These are phyloP conservation scores for Trachythela sp. DNA, from an alignment of 64 coral and sea anemone species.

Conservation along the genomic window DNA sequence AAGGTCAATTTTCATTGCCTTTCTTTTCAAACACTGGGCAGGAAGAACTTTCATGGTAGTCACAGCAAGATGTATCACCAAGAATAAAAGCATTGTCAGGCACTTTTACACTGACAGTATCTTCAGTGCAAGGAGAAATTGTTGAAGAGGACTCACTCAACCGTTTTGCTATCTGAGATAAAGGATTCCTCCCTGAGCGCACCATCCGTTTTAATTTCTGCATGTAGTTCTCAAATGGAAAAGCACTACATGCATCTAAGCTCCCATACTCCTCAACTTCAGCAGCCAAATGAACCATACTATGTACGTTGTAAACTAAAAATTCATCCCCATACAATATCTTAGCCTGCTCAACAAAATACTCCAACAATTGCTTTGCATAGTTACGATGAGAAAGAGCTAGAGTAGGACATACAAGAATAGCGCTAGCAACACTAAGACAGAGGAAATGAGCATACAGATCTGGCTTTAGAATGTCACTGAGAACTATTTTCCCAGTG, in stretches of 20 bases:
- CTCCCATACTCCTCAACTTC: not conserved
- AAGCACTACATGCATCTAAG: not conserved
- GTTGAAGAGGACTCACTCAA: not conserved
- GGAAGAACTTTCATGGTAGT: not conserved
- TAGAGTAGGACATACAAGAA: not conserved
- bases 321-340: not conserved
- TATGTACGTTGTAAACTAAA: not conserved
- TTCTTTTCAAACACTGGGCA: not conserved
- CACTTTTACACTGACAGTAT: not conserved
- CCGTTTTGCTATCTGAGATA: not conserved
- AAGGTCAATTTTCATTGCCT: not conserved
- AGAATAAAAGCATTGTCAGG: not conserved
- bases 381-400: not conserved
- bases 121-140: not conserved
- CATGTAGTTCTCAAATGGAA: not conserved
- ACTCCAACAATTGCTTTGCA: not conserved
- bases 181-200: not conserved
- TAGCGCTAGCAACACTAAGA: not conserved
- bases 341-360: not conserved
- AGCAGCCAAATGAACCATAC: not conserved
- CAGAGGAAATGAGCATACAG: not conserved
- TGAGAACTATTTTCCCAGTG: not conserved
- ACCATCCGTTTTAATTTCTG: not conserved
- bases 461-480: not conserved
- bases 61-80: not conserved